These are phyloP conservation scores for Gnathonemus echidnorhynchus DNA, from an alignment of 2,113 vertebrate species.

Conservation along the genomic window DNA sequence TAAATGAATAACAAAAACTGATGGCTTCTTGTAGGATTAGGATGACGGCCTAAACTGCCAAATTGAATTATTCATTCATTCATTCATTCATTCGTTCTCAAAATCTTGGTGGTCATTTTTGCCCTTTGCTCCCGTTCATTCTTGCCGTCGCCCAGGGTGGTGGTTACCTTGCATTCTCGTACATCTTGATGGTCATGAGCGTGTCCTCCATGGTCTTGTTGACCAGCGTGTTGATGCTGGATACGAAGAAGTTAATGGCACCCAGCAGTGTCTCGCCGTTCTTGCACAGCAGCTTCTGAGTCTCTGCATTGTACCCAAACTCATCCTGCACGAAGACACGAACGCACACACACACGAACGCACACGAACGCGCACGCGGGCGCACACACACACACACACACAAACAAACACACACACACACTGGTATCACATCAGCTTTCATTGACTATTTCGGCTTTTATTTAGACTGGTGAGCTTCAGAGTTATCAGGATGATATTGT, in stretches of 20 bases:
- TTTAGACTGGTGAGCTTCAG: no score
- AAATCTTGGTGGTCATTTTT: not conserved
- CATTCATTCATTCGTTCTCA: not conserved
- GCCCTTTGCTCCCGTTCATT: not conserved
- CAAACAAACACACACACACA: not conserved
- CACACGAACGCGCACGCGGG: no score
- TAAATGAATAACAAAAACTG: not conserved
- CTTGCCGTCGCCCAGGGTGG: no score
- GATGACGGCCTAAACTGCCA: not conserved
- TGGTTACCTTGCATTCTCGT: slow-evolving; percentile 82
- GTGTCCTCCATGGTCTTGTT: slow-evolving; percentile 99
- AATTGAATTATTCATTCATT: not conserved
- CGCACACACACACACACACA: not conserved
- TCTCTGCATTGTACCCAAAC: slow-evolving; percentile 95
- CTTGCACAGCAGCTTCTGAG: slow-evolving; percentile 90
- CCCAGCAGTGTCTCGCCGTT: slow-evolving; percentile 92
- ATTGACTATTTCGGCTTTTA: not conserved
- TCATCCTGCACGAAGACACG: slow-evolving; percentile 70
- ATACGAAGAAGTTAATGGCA: slow-evolving; percentile 94
- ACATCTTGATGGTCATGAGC: slow-evolving; percentile 89
- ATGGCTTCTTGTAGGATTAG: not conserved
- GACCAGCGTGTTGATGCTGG: slow-evolving; percentile 92
- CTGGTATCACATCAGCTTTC: not conserved
- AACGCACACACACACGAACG: not conserved
- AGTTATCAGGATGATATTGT: no score